Evolutionary conservation across 2,797 vertebrate species (phyloP), one percentile per base, ranked within the genome.

Genomic region (Harpagifer antarcticus): DNA sequence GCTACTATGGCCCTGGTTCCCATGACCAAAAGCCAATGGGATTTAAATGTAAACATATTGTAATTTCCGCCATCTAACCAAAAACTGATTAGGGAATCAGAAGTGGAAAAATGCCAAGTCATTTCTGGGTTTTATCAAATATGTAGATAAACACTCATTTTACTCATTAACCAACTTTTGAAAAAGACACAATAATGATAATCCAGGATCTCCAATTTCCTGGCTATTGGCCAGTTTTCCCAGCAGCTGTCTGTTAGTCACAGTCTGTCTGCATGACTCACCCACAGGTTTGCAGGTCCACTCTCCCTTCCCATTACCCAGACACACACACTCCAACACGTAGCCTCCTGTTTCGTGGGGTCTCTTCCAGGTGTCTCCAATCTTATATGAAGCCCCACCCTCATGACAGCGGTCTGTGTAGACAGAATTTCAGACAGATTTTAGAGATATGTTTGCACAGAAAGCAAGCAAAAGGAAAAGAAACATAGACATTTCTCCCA

Each of bases 251-350:
- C 9, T 52, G 37, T 77, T 44, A 67, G 33, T 81, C 74, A 76
- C 20, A 3, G 52, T n/a, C 48, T 55, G 68, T 63, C 8, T 74
- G 61, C 44, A 0, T 77, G 82, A 91, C 97, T 87, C 86, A 99
- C 98, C 96, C 10, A 99, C 91, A 0, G 98, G 98, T 72, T 99
- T 99, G 94, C 98, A 99, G 69, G 97, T 99, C 98, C 98, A 99
- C 86, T 99, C 98, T 84, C 98, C 98, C 82, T 99, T 99, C 4
- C 97, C 95, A 0, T 99, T 99, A 11, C 98, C 98, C 74, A 99
- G 95, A 74, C 98, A 99, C 47, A 99, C 96, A 1, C 98, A 99
- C 89, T 99, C 98, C 80, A 99, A 85, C 98, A 99, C 98, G 94
- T 99, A 98, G 47, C 96, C 96, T 0, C 96, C 97, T 0, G 96